Conservation (phyloP, 2,113 vertebrate genomes). For the Macquaria australasica region DNA sequence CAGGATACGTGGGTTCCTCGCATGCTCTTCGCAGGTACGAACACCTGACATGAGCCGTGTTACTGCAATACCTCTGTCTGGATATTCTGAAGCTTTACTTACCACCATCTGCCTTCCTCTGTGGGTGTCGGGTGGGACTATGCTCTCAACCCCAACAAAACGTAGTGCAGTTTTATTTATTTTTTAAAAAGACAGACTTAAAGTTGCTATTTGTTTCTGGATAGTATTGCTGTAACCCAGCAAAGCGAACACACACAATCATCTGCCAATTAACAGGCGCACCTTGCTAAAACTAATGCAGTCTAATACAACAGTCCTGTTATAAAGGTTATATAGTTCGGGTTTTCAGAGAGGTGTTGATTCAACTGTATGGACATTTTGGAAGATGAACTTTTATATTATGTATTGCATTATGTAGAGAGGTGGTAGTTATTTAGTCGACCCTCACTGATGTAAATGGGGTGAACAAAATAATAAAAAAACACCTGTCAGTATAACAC, state of each 20-base stretch:
- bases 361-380: not conserved
- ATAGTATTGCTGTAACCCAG: not conserved
- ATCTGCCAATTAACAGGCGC: not conserved
- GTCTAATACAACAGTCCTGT: not conserved
- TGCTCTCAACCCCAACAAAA: not conserved
- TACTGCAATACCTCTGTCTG: not conserved
- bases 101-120: not conserved
- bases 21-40: constrained; percentile 85
- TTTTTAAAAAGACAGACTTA: not conserved
- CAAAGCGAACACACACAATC: not conserved
- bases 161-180: not conserved
- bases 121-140: not conserved
- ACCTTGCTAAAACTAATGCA: not conserved
- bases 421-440: not conserved
- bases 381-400: not conserved
- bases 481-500: not conserved
- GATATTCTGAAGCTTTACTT: not conserved
- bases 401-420: not conserved
- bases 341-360: not conserved
- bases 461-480: not conserved
- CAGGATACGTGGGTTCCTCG: constrained; percentile 69
- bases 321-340: not conserved
- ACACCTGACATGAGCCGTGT: not conserved
- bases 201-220: too few relatives aligned
- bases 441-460: too few relatives aligned